phyloP scores from a whole-genome alignment of 2,113 vertebrate genomes.

The Conger conger region DNA sequence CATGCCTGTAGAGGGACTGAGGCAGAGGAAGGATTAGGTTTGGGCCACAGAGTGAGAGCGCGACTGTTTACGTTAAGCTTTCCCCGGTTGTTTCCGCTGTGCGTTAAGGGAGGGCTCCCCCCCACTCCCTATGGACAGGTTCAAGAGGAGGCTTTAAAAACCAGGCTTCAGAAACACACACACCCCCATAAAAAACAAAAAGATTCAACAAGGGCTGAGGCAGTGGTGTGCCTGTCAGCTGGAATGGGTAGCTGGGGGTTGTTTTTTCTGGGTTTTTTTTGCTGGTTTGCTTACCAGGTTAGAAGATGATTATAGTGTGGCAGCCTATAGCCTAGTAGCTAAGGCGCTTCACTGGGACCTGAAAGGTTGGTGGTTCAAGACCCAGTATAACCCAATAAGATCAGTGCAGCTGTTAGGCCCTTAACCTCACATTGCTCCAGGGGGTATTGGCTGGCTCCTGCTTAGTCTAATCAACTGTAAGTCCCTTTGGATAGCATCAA shows the following conservation, averaged over 20 bases:
- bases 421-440: no score
- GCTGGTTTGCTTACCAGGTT: not conserved
- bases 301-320: no score
- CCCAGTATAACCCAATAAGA: no score
- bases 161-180: not conserved
- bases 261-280: conserved; percentile 51
- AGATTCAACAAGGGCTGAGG: not conserved
- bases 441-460: no score
- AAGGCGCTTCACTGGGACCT: no score
- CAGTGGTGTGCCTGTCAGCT: not conserved
- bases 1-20: not conserved
- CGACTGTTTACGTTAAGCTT: not conserved
- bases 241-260: conserved; percentile 52
- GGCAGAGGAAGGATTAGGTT: not conserved
- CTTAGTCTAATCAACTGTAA: no score
- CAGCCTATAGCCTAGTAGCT: no score
- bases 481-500: no score
- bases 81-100: conserved; percentile 1
- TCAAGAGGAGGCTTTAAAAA: conserved; percentile 12
- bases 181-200: not conserved
- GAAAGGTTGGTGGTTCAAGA: no score
- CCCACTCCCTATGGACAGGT: not conserved
- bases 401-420: no score
- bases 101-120: not conserved
- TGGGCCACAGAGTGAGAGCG: not conserved